Base-by-base conservation (phyloP, 2,888 invertebrate species). In the Apoda limacodes region DNA sequence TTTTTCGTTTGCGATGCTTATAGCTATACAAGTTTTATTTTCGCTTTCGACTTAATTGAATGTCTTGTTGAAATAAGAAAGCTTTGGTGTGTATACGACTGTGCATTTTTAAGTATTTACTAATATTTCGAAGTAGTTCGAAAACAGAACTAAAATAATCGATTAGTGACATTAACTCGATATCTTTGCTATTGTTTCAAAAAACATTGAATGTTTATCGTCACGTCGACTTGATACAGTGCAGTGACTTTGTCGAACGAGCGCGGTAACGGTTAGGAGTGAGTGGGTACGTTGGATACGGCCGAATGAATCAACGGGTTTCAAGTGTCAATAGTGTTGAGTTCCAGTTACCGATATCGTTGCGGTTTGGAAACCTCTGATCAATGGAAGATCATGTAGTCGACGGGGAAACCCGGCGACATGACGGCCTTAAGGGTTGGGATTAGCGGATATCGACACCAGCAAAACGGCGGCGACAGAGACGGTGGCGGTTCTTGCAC, bases 381-480 rank as follows among this genome's bases (percentile, higher is more conserved):
- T 70, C 63, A 63, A 78, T 80, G 78, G 76, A 66, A 67, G 59
- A 60, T 64, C 57, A 60, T 60, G 60, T 50, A 50, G 49, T 50
- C 55, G 52, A n/a, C n/a, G n/a, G n/a, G n/a, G n/a, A n/a, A n/a
- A n/a, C n/a, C n/a, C n/a, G 62, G 58, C 69, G 74, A 40, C 66
- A 76, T 76, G 76, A 64, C 41, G 64, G 55, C 56, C 62, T 62
- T 48, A 59, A 60, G 54, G 63, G 60, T 61, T 65, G 57, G 57
- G 63, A 60, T 60, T 72, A 71, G 67, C 48, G 55, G 43, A 46
- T 48, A 40, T 50, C 44, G 52, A 67, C 53, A 65, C 57, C 64
- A 53, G 52, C 76, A 78, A 69, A 51, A 78, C 78, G 78, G 78
- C 76, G 60, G 55, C 68, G 43, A 60, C 66, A 45, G 67, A 67